Conservation (phyloP, 37 sponge, comb jelly and placozoan genomes). For the Tethya wilhelma region DNA sequence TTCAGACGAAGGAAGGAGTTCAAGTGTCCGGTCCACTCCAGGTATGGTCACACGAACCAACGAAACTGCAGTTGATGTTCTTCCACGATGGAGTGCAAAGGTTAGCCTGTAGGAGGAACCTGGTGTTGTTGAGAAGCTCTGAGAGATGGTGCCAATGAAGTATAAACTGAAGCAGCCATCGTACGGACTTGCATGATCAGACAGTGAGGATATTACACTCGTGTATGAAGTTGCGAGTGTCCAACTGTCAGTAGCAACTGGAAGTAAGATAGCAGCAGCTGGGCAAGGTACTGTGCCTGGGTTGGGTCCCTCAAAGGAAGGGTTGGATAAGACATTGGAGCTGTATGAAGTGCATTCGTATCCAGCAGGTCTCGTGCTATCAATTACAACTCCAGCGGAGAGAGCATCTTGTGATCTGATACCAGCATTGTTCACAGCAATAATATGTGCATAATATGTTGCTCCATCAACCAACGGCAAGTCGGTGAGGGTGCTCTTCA, state of each 20-base stretch:
- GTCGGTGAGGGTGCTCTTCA: not conserved
- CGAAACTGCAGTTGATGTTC: not conserved
- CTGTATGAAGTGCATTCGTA: not conserved
- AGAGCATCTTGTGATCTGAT: slow-evolving; percentile 16
- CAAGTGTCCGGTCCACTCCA: not conserved
- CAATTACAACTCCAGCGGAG: slow-evolving; percentile 42
- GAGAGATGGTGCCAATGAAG: slow-evolving; percentile 37
- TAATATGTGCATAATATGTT: slow-evolving; percentile 45
- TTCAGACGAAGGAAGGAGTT: not conserved
- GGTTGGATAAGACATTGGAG: slow-evolving; percentile 24
- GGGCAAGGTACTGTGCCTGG: not conserved
- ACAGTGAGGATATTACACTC: not conserved
- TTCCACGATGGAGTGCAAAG: not conserved
- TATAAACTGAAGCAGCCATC: slow-evolving; percentile 41
- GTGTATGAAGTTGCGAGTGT: not conserved
- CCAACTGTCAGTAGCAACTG: slow-evolving; percentile 11
- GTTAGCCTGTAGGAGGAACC: slow-evolving; percentile 2
- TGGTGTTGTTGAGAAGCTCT: slow-evolving; percentile 30
- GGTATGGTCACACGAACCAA: slow-evolving; percentile 11
- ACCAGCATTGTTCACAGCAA: slow-evolving; percentile 69
- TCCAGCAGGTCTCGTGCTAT: slow-evolving; percentile 25
- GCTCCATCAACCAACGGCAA: slow-evolving; percentile 37
- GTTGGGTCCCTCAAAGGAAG: slow-evolving; percentile 63
- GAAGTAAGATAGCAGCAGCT: not conserved
- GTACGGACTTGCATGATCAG: not conserved